Conservation (phyloP, 2,113 vertebrate species). For the Hirundichthys speculiger region DNA sequence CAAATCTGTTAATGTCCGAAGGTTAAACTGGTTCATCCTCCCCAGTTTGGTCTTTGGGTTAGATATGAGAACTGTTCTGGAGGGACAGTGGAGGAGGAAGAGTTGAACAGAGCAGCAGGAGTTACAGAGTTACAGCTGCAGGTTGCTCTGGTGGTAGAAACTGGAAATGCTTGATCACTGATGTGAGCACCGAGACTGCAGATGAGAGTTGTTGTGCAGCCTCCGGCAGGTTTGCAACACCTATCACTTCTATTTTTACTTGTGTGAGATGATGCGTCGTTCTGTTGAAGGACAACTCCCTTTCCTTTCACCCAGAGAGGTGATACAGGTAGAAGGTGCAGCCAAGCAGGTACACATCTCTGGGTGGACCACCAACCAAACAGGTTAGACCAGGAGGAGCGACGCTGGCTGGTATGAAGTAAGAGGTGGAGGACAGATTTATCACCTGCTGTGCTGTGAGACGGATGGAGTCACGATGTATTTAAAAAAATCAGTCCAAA, state of each 20-base stretch:
- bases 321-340: too few relatives aligned
- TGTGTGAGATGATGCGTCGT: not conserved
- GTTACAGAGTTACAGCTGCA: not conserved
- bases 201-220: not conserved
- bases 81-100: not conserved
- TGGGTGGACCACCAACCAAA: slow-evolving; percentile 44
- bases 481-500: too few relatives aligned
- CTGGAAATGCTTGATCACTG: not conserved
- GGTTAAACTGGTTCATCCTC: too few relatives aligned
- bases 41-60: not conserved
- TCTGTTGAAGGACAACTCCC: slow-evolving; percentile 32
- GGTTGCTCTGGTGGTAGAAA: not conserved
- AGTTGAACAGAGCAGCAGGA: not conserved
- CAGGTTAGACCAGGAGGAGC: slow-evolving; percentile 65
- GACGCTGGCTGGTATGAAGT: not conserved
- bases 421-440: not conserved
- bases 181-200: too few relatives aligned
- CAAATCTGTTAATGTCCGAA: too few relatives aligned
- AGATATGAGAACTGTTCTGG: not conserved
- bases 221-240: not conserved
- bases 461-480: too few relatives aligned
- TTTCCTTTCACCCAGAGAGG: not conserved
- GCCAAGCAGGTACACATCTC: slow-evolving; percentile 38
- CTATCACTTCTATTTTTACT: too few relatives aligned
- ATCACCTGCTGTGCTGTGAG: not conserved